These are phyloP conservation scores for Drosophila rufa DNA, from an alignment of 1,140 invertebrate genomes.

Conservation along the genomic window DNA sequence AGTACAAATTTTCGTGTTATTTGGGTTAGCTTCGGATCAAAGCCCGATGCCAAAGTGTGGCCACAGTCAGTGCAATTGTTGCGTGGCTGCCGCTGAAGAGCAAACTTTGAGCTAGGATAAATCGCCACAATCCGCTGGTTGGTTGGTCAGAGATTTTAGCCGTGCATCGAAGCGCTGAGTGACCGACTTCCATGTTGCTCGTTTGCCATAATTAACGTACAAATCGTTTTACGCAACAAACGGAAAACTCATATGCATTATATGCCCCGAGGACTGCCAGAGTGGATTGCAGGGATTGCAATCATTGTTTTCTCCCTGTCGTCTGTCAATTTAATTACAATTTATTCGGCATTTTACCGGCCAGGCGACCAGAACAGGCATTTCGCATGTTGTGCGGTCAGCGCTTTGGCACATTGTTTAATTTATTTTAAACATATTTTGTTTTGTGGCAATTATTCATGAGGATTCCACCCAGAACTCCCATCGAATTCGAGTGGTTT, in stretches of 20 bases:
- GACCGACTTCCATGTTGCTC: conserved; percentile 29
- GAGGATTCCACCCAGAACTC: conserved; percentile 9
- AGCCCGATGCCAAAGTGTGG: conserved; percentile 22
- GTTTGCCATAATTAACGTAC: conserved; percentile 68
- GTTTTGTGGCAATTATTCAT: conserved; percentile 64
- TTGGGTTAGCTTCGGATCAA: conserved; percentile 43
- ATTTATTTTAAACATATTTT: conserved; percentile 73
- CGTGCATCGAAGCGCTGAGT: conserved; percentile 24
- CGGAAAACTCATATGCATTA: conserved; percentile 33
- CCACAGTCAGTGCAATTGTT: conserved; percentile 35
- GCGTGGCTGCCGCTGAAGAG: conserved; percentile 25
- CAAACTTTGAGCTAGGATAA: conserved; percentile 43
- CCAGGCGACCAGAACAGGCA: conserved; percentile 33
- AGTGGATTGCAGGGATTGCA: conserved; percentile 23
- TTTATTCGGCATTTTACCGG: conserved; percentile 64
- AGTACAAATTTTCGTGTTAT: conserved; percentile 10
- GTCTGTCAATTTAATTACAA: conserved; percentile 77
- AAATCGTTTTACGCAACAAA: conserved; percentile 61
- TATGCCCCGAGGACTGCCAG: conserved; percentile 2
- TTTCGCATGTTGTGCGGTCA: conserved; percentile 61
- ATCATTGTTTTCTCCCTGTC: conserved; percentile 26
- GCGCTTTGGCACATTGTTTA: conserved; percentile 72
- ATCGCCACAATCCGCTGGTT: conserved; percentile 57
- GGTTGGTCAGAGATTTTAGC: conserved; percentile 57
- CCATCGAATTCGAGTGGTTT: conserved; percentile 38